phyloP scores from a whole-genome alignment of 2,888 invertebrate genomes.

The Crossocerus cetratus region DNA sequence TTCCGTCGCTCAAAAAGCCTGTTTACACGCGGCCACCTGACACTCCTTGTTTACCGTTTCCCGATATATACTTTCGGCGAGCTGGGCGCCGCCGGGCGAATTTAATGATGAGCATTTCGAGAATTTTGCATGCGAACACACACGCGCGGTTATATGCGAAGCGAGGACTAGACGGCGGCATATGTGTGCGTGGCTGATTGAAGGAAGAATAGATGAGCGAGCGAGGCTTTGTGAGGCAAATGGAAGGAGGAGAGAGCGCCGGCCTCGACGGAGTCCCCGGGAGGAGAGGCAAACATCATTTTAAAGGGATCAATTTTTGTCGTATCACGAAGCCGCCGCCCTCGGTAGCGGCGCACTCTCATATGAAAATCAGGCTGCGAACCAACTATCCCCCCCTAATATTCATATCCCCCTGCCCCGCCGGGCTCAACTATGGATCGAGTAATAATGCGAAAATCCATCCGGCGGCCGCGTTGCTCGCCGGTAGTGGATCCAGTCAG shows the following conservation, averaged over 20 bases:
- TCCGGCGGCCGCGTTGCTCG: not conserved
- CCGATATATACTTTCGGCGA: no score
- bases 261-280: slow-evolving; percentile 3
- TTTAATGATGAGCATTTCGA: no score
- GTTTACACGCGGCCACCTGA: no score
- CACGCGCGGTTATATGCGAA: no score
- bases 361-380: slow-evolving; percentile 24
- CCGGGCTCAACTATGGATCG: not conserved
- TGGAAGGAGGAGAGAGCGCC: slow-evolving; percentile 5
- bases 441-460: slow-evolving; percentile 23
- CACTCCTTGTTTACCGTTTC: no score
- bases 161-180: not conserved
- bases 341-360: not conserved
- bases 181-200: not conserved
- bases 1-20: no score
- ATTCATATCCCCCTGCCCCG: slow-evolving; percentile 20
- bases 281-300: slow-evolving; percentile 39
- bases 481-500: no score
- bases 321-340: slow-evolving; percentile 5
- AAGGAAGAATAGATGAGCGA: slow-evolving; percentile 12
- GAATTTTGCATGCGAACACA: no score
- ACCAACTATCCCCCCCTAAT: slow-evolving; percentile 13
- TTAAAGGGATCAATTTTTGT: slow-evolving; percentile 33
- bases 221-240: slow-evolving; percentile 43
- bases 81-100: no score